Evolutionary conservation across 2,113 vertebrate species (phyloP), one percentile per base, ranked within the genome.

Genomic region (Zosterops borbonicus): DNA sequence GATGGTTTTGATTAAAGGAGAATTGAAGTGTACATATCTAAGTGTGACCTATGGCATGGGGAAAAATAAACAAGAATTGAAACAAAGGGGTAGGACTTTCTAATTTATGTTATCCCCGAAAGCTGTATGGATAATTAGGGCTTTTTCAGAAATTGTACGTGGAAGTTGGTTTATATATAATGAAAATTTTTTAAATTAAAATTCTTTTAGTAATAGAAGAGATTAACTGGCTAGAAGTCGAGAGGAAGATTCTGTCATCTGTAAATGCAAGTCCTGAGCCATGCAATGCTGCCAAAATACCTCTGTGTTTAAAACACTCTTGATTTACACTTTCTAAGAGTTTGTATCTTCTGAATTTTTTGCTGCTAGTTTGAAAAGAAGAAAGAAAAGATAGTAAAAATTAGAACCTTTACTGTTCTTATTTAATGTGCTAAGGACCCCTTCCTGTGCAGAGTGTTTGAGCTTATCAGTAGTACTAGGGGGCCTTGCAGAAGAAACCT

Each of bases 1-100:
- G 33, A 71, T 68, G 56, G 11, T 78, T 94, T 81, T 78, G 42
- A 56, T 74, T 67, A 67, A 89, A 84, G 41, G 11, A 55, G 29
- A 87, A 50, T 67, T 84, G 47, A 67, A 37, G 33, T 33, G 10
- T 59, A 10, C 71, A 14, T 67, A 75, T 60, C 64, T 41, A 47
- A 81, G 37, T 31, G 35, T 81, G 82, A 87, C 37, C 62, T 77
- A 33, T 31, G 35, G 29, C 46, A 74, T 25, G 9, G 39, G 8
- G 13, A 44, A 78, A 95, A 81, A 70, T 42, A 86, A 86, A 92
- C 11, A 56, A 84, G 49, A 83, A 77, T 65, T 89, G 13, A 74
- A 55, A 55, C 42, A 68, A 78, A 93, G 19, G 55, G 7, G 9
- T 41, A 69, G 21, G 33, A 42, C 16, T 89, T 93, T 52, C 39